A percentile compares a stretch with the other conserved stretches of the same genome.
Conservation (phyloP, 2,797 vertebrate species). For the Coregonus sp. region DNA sequence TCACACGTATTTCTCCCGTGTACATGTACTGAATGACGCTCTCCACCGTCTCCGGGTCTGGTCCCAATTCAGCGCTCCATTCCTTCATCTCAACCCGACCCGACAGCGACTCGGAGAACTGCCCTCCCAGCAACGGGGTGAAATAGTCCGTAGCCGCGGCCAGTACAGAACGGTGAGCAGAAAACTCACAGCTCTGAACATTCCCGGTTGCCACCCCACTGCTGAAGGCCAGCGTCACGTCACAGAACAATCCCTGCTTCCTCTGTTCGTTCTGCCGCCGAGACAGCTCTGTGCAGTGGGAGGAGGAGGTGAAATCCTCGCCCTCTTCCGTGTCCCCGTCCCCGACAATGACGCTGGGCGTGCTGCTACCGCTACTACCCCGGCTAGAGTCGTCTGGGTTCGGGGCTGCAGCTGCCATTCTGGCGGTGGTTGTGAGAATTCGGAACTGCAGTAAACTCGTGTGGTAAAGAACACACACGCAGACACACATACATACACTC, state of each 20-base stretch:
- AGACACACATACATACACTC: constrained; percentile 62
- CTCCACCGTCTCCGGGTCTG: constrained; percentile 91
- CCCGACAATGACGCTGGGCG: constrained; percentile 74
- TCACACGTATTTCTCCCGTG: constrained; percentile 90
- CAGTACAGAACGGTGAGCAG: constrained; percentile 89
- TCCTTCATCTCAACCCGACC: constrained; percentile 93
- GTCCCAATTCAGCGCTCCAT: constrained; percentile 91
- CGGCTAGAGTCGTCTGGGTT: constrained; percentile 71
- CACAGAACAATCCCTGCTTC: constrained; percentile 91
- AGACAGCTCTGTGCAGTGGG: constrained; percentile 91
- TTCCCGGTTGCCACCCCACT: constrained; percentile 68
- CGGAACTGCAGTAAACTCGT: constrained; percentile 55
- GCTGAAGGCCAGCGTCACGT: constrained; percentile 91
- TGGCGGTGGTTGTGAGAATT: constrained; percentile 49
- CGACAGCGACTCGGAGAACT: constrained; percentile 89
- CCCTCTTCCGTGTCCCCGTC: constrained; percentile 83
- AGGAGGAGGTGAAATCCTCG: constrained; percentile 88
- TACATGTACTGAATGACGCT: constrained; percentile 94
- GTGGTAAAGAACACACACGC: constrained; percentile 57
- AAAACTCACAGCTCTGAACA: constrained; percentile 81
- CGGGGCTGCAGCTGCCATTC: constrained; percentile 65
- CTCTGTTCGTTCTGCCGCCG: constrained; percentile 94
- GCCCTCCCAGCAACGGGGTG: constrained; percentile 86
- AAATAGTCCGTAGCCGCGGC: constrained; percentile 94
- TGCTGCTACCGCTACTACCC: constrained; percentile 51